Percentiles rank a stretch among this genome's conserved stretches.
phyloP scores from a whole-genome alignment of 2,888 invertebrate genomes.

The Erebia aethiops region DNA sequence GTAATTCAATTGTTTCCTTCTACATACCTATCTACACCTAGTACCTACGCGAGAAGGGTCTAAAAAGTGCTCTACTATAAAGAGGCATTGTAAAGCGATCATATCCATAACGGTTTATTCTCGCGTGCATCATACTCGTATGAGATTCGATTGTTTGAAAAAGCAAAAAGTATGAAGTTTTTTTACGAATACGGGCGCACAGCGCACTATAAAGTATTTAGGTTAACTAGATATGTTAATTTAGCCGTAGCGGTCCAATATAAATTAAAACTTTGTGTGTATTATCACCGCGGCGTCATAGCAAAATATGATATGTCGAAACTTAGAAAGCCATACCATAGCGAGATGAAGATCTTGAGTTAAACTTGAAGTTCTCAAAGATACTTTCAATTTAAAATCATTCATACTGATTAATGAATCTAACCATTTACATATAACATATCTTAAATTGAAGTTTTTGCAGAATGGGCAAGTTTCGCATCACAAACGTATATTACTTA shows the following conservation, averaged over 20 bases:
- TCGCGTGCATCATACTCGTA: constrained; percentile 49
- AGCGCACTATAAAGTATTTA: constrained; percentile 2
- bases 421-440: background rate
- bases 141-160: constrained; percentile 61
- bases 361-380: background rate
- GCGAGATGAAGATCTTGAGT: too few species aligned
- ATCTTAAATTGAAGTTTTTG: background rate
- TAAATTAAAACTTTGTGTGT: background rate
- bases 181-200: constrained; percentile 13
- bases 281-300: background rate
- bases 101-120: constrained; percentile 63
- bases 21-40: background rate
- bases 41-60: background rate
- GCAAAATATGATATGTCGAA: too few species aligned
- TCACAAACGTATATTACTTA: constrained; percentile 16
- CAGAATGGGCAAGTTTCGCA: constrained; percentile 13
- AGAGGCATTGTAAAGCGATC: constrained; percentile 60
- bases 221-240: constrained; percentile 12
- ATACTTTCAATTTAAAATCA: background rate
- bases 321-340: too few species aligned
- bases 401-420: background rate
- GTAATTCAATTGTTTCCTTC: background rate
- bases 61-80: constrained; percentile 44
- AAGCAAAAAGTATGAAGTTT: constrained; percentile 48
- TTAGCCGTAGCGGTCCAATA: background rate